These are phyloP conservation scores for Nycticorax nycticorax DNA, from an alignment of 2,113 vertebrate species.

Conservation along the genomic window DNA sequence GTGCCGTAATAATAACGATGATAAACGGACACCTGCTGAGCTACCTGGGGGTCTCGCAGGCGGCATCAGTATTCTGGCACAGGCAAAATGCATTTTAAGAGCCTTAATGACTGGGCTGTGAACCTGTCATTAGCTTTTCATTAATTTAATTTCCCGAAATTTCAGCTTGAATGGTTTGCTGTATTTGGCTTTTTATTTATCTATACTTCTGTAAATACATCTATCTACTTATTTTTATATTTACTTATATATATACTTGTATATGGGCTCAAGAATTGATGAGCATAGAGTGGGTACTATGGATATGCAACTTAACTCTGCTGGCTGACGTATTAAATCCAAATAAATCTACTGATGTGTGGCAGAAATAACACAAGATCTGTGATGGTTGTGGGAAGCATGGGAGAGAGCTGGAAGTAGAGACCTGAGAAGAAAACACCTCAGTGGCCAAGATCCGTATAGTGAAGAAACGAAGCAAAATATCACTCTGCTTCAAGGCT, in stretches of 20 bases:
- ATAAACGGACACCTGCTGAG: not conserved
- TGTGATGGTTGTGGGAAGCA: not conserved
- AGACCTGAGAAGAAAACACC: not conserved
- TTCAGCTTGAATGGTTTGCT: not conserved
- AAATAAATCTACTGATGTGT: not conserved
- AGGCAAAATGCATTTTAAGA: not conserved
- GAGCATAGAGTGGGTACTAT: not conserved
- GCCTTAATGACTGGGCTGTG: not conserved
- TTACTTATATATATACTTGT: not conserved
- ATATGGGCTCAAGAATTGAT: not conserved
- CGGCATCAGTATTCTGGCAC: not conserved
- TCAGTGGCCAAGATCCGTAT: not conserved
- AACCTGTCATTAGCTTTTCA: not conserved
- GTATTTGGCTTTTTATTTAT: not conserved
- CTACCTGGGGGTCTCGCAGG: not conserved
- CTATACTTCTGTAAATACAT: not conserved
- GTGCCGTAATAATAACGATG: not conserved
- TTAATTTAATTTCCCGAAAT: not conserved
- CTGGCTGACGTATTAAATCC: accelerated
- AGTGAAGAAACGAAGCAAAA: not conserved
- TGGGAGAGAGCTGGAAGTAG: not conserved
- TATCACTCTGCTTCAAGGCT: not conserved
- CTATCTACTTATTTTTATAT: not conserved
- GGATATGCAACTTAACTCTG: not conserved
- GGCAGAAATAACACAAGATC: not conserved